Percentiles rank a stretch among this genome's conserved stretches.
These are phyloP conservation scores for Tribolium castaneum DNA, from an alignment of 1,140 invertebrate genomes.

Conservation along the genomic window DNA sequence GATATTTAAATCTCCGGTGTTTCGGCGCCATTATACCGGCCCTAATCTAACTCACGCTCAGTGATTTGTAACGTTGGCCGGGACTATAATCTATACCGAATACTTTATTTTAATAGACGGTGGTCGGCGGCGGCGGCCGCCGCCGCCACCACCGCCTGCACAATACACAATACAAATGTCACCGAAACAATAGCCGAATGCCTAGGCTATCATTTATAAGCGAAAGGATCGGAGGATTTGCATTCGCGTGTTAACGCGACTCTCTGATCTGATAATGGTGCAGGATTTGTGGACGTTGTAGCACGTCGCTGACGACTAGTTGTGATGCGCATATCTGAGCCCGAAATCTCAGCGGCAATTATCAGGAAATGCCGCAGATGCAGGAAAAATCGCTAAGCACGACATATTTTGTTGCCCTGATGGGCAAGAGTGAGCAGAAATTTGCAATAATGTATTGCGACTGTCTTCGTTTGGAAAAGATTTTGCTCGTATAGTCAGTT, in stretches of 20 bases:
- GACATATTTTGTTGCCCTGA: too few relatives aligned
- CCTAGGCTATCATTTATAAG: constrained; percentile 17
- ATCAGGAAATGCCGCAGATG: too few relatives aligned
- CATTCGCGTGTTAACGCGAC: constrained; percentile 26
- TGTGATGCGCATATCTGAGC: constrained; percentile 24
- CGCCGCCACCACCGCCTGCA: background rate
- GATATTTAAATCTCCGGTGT: constrained; percentile 35
- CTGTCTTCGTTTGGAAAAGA: too few relatives aligned
- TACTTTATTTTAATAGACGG: constrained; percentile 33
- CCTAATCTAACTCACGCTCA: constrained; percentile 33
- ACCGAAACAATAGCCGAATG: constrained; percentile 33
- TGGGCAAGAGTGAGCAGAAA: too few relatives aligned
- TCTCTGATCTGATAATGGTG: constrained; percentile 17
- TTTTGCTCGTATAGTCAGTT: too few relatives aligned
- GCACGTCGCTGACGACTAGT: constrained; percentile 15
- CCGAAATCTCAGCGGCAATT: too few relatives aligned
- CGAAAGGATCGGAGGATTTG: constrained; percentile 22
- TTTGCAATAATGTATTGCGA: too few relatives aligned
- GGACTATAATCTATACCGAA: constrained; percentile 26
- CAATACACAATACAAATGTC: constrained; percentile 34
- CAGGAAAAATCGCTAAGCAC: too few relatives aligned
- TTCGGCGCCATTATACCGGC: constrained; percentile 14
- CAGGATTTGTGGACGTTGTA: constrained; percentile 20
- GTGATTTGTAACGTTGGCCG: constrained; percentile 23
- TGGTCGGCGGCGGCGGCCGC: background rate